Evolutionary conservation across 2,113 vertebrate species (phyloP), one percentile per base, ranked within the genome.

Genomic region (Leucopternis melanops): DNA sequence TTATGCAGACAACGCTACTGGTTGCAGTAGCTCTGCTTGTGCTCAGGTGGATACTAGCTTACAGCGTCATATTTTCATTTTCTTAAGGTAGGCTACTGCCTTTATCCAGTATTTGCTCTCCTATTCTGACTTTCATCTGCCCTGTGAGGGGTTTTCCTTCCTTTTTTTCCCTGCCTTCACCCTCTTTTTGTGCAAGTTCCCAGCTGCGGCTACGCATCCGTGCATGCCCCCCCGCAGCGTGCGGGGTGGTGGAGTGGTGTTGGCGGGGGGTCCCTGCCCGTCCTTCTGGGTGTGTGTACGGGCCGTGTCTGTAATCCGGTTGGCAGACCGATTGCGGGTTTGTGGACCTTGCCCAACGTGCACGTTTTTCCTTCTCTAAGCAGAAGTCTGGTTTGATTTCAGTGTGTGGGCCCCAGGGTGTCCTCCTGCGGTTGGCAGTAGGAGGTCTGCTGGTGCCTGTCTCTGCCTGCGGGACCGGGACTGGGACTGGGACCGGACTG

Each of bases 191-290:
- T 26, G 18, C 16, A 27, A 19, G 44, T 83, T 79, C 25, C 44
- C 32, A 44, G 47, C 32, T 42, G 49, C 0, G 2, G 59, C 3
- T 32, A 5, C 7, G 38, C 26, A 45, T 9, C 45, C 27, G 15
- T 29, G 0, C 0, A 0, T 40, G 44, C 11, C 34, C 20, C 6
- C 18, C 13, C 3, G 25, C n/a, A 38, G 31, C 0, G 27, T 5
- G 11, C 1, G 4, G 54, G 45, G 27, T 3, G 3, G 18, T 16
- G 34, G 34, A 13, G 13, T 8, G 61, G 20, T 5, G 8, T 10
- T 63, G 13, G 2, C 31, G 55, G 9, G 16, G 58, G 31, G 23
- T 29, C 29, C n/a, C 40, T 25, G 7, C 65, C 72, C 0, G 0
- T 45, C 44, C 16, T 45, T 11, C n/a, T 21, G 71, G 47, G 8